A percentile compares a stretch with the other conserved stretches of the same genome.
These are phyloP conservation scores for Danionella dracula DNA, from an alignment of 2,797 vertebrate species.

Conservation along the genomic window DNA sequence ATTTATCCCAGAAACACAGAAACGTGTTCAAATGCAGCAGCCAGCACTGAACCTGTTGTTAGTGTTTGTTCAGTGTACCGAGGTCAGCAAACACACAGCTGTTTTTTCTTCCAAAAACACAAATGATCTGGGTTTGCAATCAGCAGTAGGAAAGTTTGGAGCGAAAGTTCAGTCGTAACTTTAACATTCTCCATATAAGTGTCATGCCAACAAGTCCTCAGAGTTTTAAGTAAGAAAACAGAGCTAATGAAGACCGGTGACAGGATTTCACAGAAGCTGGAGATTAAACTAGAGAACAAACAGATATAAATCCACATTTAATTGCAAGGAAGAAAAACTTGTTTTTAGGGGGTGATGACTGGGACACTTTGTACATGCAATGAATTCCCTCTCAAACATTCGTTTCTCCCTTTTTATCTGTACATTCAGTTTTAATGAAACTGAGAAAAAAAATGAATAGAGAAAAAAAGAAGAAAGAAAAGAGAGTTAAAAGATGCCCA, in stretches of 20 bases:
- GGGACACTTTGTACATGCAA: too few species aligned
- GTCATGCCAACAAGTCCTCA: background rate
- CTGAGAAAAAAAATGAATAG: too few species aligned
- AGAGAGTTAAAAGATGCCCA: too few species aligned
- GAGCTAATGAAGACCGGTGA: background rate
- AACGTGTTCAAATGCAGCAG: background rate
- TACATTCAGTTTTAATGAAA: constrained; percentile 53
- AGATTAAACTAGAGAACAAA: background rate
- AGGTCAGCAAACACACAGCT: constrained; percentile 20
- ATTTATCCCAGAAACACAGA: constrained; percentile 1
- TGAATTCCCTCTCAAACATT: too few species aligned
- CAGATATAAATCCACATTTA: constrained; percentile 12
- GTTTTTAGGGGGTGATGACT: constrained; percentile 6
- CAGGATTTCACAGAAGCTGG: background rate
- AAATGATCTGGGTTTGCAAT: constrained; percentile 6
- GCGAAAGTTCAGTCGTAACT: background rate
- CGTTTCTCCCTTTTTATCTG: too few species aligned
- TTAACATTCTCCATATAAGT: background rate
- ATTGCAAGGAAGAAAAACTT: constrained; percentile 32
- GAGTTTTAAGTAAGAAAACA: background rate
- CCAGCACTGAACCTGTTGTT: background rate
- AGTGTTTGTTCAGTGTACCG: background rate
- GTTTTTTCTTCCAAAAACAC: background rate
- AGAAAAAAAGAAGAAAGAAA: too few species aligned
- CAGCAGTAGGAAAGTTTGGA: background rate